Conservation (phyloP, 2,888 invertebrate species). For the Ceriagrion tenellum region DNA sequence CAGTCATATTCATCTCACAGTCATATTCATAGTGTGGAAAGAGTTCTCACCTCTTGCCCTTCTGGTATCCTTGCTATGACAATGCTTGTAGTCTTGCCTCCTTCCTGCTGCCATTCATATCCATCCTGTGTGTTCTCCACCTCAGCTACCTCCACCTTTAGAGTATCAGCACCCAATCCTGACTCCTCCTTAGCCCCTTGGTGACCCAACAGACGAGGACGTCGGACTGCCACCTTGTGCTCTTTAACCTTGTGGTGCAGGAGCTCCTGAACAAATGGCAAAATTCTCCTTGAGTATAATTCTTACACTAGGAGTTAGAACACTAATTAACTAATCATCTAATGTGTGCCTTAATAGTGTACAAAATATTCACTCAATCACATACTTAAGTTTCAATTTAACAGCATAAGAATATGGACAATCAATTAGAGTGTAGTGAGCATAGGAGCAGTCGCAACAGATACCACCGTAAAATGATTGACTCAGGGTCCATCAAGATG, state of each 20-base stretch:
- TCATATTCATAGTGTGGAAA: neutral
- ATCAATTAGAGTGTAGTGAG: too few relatives aligned
- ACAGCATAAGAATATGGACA: too few relatives aligned
- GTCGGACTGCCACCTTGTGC: conserved; percentile 57
- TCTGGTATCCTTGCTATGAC: conserved; percentile 53
- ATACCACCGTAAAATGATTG: too few relatives aligned
- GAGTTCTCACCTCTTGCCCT: conserved; percentile 20
- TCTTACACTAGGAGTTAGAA: neutral
- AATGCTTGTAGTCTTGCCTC: conserved; percentile 51
- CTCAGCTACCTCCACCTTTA: neutral
- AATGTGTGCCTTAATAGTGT: too few relatives aligned
- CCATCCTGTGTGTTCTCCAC: neutral
- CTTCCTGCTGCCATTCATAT: conserved; percentile 46
- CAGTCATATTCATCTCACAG: neutral
- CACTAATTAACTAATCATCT: too few relatives aligned
- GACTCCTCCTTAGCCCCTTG: neutral
- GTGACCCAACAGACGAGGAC: conserved; percentile 37
- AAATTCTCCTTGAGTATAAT: neutral
- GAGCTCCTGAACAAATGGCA: conserved; percentile 68
- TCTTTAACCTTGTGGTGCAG: conserved; percentile 70
- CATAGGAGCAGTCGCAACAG: too few relatives aligned
- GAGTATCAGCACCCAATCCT: neutral
- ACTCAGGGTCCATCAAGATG: too few relatives aligned
- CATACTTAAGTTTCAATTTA: too few relatives aligned
- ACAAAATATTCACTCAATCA: too few relatives aligned